A percentile compares a stretch with the other conserved stretches of the same genome.
phyloP scores from a whole-genome alignment of 92 coral and sea anemone species.

The Siderastrea siderea region DNA sequence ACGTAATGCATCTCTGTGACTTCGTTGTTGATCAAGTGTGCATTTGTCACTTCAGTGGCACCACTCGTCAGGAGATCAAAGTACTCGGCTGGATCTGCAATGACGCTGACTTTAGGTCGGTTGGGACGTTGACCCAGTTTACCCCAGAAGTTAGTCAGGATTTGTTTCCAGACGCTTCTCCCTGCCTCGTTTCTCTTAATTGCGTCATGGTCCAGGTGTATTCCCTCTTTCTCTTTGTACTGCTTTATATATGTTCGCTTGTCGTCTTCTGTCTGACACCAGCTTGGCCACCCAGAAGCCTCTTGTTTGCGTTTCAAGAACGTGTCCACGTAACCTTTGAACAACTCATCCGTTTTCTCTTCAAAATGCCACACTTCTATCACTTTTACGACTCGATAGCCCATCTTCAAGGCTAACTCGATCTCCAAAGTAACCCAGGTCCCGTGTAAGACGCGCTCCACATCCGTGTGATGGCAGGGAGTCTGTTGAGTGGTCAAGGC shows the following conservation, averaged over 20 bases:
- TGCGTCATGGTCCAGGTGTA: not conserved
- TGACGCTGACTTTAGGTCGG: slow-evolving; percentile 20
- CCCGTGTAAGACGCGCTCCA: slow-evolving; percentile 57
- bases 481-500: slow-evolving; percentile 42
- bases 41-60: slow-evolving; percentile 3
- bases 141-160: slow-evolving; percentile 47
- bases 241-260: not conserved
- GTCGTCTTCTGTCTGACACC: not conserved
- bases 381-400: slow-evolving; percentile 42
- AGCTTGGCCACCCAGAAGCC: slow-evolving; percentile 25
- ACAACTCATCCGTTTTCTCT: not conserved
- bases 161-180: slow-evolving; percentile 5
- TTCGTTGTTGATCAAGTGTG: slow-evolving; percentile 30
- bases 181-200: not conserved
- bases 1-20: slow-evolving; percentile 47
- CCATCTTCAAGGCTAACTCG: not conserved
- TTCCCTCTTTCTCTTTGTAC: not conserved
- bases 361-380: slow-evolving; percentile 75
- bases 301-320: slow-evolving; percentile 2
- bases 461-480: slow-evolving; percentile 56
- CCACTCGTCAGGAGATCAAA: slow-evolving; percentile 36
- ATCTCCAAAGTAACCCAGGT: slow-evolving; percentile 65
- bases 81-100: slow-evolving; percentile 30
- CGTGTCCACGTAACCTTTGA: not conserved
- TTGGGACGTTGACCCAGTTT: slow-evolving; percentile 50